phyloP scores from a whole-genome alignment of 2,888 invertebrate genomes.

The Leptopilina myrica region DNA sequence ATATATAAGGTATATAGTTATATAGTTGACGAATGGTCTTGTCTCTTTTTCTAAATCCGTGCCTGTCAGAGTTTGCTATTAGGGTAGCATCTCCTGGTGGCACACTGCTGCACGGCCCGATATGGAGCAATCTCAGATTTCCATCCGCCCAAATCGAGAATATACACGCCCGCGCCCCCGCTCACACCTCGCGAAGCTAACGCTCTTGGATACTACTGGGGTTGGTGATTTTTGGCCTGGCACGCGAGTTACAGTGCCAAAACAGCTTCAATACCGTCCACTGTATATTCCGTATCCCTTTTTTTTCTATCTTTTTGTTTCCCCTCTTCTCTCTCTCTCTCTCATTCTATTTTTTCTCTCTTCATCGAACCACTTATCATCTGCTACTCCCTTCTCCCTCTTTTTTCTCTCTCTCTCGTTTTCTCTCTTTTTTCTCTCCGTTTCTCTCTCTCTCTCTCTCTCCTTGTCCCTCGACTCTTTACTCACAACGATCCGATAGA shows the following conservation, averaged over 20 bases:
- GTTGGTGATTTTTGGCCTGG: conserved; percentile 55
- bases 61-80: conserved; percentile 67
- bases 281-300: conserved; percentile 51
- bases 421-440: conserved; percentile 16
- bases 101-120: conserved; percentile 79
- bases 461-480: conserved; percentile 36
- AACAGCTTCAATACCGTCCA: conserved; percentile 68
- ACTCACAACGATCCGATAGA: conserved; percentile 36
- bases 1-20: too few species aligned
- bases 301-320: conserved; percentile 47
- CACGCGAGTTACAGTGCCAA: conserved; percentile 67
- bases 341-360: neutral
- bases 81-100: conserved; percentile 68
- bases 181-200: conserved; percentile 51
- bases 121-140: conserved; percentile 85
- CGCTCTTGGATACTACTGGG: conserved; percentile 18
- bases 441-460: conserved; percentile 19
- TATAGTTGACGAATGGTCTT: neutral
- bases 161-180: conserved; percentile 76
- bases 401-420: neutral
- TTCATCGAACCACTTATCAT: conserved; percentile 34
- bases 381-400: conserved; percentile 38
- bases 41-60: conserved; percentile 2
- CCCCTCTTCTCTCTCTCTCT: conserved; percentile 36
- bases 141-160: conserved; percentile 83